Evolutionary conservation across 2,113 vertebrate species (phyloP).

Genomic region (Syngnathus floridae): DNA sequence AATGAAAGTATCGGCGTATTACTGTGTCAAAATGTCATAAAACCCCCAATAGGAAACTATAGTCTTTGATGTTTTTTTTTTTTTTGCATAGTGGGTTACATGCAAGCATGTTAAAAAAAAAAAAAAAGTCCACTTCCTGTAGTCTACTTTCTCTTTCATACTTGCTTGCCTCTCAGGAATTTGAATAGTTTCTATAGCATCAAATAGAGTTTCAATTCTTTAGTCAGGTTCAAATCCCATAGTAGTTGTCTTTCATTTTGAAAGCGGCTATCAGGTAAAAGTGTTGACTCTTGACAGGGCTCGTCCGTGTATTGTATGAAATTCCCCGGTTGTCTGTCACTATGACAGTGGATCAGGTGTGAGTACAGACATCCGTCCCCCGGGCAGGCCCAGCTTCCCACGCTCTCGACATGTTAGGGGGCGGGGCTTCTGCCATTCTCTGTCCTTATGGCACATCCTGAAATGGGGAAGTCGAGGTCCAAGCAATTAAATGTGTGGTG

Average conservation of each 20-base stretch:
- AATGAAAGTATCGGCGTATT: background rate
- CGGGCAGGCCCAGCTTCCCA: conserved; percentile 57
- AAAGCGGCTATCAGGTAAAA: background rate
- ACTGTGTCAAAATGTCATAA: background rate
- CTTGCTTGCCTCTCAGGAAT: background rate
- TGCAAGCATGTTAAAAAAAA: too few relatives aligned
- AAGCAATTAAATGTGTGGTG: conserved; percentile 1
- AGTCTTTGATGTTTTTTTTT: too few relatives aligned
- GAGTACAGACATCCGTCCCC: conserved; percentile 51
- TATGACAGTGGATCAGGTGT: conserved; percentile 52
- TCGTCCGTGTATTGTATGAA: conserved; percentile 29
- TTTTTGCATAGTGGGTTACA: background rate
- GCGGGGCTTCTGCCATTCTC: conserved; percentile 19
- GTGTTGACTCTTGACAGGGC: conserved; percentile 32
- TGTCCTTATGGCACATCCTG: conserved; percentile 29
- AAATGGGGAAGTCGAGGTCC: conserved; percentile 56
- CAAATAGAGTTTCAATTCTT: background rate
- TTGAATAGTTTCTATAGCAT: background rate
- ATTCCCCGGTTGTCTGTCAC: conserved; percentile 51
- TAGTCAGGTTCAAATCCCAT: background rate
- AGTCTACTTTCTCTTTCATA: background rate
- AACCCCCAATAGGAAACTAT: background rate
- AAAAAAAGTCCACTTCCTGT: background rate
- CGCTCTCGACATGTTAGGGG: conserved; percentile 41
- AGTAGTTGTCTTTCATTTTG: background rate